A percentile compares a stretch with the other conserved stretches of the same genome.
These are phyloP conservation scores for Ectemnius continuus DNA, from an alignment of 2,888 invertebrate species.

Conservation along the genomic window DNA sequence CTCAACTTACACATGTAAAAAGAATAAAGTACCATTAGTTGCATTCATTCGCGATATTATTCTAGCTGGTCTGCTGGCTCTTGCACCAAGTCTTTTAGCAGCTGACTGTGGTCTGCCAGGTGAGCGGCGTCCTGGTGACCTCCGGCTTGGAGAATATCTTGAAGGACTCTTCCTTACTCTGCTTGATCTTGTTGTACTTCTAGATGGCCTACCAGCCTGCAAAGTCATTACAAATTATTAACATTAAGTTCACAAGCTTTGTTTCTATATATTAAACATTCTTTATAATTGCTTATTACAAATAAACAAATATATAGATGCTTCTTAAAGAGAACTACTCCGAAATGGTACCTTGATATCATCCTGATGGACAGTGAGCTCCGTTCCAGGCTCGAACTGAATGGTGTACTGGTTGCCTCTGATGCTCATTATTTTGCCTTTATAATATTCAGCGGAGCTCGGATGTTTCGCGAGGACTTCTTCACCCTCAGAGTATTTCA, in stretches of 20 bases:
- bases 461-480: slow-evolving; percentile 70
- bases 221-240: too few species aligned
- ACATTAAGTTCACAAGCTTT: too few species aligned
- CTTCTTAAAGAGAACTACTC: too few species aligned
- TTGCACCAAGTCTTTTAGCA: slow-evolving; percentile 56
- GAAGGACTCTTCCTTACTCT: slow-evolving; percentile 64
- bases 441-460: slow-evolving; percentile 60
- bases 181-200: slow-evolving; percentile 61
- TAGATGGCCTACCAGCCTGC: slow-evolving; percentile 65
- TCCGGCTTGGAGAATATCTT: slow-evolving; percentile 62
- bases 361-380: slow-evolving; percentile 60
- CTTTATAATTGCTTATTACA: too few species aligned
- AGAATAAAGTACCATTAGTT: slow-evolving; percentile 53
- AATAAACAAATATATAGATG: too few species aligned
- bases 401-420: slow-evolving; percentile 67
- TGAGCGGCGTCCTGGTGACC: slow-evolving; percentile 63
- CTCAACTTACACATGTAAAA: neutral
- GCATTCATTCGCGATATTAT: slow-evolving; percentile 65
- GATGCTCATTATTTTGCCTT: slow-evolving; percentile 63
- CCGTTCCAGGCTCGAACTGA: slow-evolving; percentile 67
- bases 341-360: slow-evolving; percentile 63
- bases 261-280: too few species aligned
- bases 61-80: slow-evolving; percentile 62
- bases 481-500: slow-evolving; percentile 70
- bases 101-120: slow-evolving; percentile 55